Evolutionary conservation across 2,888 invertebrate genomes (phyloP), one percentile per base, ranked within the genome.

Genomic region (Phytoseiulus persimilis): DNA sequence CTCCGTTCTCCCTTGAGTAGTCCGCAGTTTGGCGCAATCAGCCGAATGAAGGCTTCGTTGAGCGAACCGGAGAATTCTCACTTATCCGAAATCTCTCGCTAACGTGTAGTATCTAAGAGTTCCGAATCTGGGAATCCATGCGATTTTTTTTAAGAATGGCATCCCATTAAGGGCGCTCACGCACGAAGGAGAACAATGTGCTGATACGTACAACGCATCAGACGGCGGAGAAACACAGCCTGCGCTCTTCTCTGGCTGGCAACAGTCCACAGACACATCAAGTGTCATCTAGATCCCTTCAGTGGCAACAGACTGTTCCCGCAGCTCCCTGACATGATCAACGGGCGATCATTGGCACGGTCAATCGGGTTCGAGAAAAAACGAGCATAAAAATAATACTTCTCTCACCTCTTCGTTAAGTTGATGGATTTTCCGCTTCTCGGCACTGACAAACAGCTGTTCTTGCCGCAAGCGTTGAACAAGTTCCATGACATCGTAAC

Each of bases 381-480:
- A n/a, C 32, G 32, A 83, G 83, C 45, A 90, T 31, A 1, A 23
- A 83, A n/a, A 84, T 45, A 9, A 18, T n/a, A 65, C 65, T 65
- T 65, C 28, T 65, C 91, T 91, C 65, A 93, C 93, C 90, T 92
- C 92, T 90, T 92, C 92, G 91, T 93, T 93, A 31, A 93, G 91
- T 31, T 91, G 91, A 90, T 93, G 93, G 65, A 93, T 91, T 92
- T 96, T 95, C 92, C 95, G 95, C 92, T 96, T 95, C 93, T 98
- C 98, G 2, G 96, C 95, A 91, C 95, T 95, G 90, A 97, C 96
- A 92, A 97, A 97, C 90, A 98, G 94, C 92, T 96, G 95, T 93
- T 98, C 98, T 92, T 96, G 95, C 90, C 95, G 94, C 91, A 97
- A 93, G 92, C 95, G 95, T 91, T 94, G 93, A 33, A 95, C 94